A percentile compares a stretch with the other conserved stretches of the same genome.
phyloP scores from a whole-genome alignment of 2,113 vertebrate genomes.

The Tapirus terrestris region DNA sequence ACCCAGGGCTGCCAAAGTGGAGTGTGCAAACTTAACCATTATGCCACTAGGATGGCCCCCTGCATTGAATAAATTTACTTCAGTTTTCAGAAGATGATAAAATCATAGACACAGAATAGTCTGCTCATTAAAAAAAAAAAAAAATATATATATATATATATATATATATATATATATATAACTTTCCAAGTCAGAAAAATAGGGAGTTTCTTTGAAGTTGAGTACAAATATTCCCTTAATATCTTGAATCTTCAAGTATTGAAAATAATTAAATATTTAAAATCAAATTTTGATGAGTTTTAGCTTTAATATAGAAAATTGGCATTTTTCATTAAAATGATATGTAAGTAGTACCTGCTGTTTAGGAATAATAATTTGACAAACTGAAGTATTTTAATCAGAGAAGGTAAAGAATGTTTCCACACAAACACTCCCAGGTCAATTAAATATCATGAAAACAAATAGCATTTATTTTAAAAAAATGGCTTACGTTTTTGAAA shows the following conservation, averaged over 20 bases:
- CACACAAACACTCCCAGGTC: not conserved
- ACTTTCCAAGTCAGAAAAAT: conserved; percentile 6
- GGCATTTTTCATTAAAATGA: not conserved
- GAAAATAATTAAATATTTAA: not conserved
- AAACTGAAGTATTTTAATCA: not conserved
- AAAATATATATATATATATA: too few species aligned
- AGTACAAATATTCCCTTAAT: not conserved
- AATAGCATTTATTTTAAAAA: not conserved
- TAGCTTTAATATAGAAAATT: not conserved
- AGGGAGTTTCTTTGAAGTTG: not conserved
- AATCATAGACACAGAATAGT: not conserved
- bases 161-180: too few species aligned
- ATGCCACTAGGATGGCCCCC: too few species aligned
- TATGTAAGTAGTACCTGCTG: not conserved
- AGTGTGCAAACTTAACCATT: too few species aligned
- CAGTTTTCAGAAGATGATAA: not conserved
- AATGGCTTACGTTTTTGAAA: not conserved
- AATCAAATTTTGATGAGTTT: not conserved
- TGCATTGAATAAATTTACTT: not conserved
- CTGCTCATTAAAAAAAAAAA: not conserved
- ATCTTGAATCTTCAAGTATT: not conserved
- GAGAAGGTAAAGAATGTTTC: not conserved
- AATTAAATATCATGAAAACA: not conserved
- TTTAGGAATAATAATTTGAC: not conserved
- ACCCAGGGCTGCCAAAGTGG: too few species aligned